Conservation (phyloP, 2,888 invertebrate genomes). For the Sinopyrophorus schimmeli region DNA sequence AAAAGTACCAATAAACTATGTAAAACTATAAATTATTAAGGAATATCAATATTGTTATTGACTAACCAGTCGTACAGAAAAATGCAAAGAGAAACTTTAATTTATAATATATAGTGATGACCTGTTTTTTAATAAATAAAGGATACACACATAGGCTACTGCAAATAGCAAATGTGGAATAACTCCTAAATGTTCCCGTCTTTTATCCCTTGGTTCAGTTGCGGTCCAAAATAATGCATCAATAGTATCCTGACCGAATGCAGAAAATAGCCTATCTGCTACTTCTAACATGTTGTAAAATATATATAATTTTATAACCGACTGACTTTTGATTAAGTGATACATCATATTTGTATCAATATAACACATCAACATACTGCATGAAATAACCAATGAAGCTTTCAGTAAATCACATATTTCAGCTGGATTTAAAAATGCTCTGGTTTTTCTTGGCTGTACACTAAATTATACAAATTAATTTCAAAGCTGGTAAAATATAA, state of each 20-base stretch:
- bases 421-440: slow-evolving; percentile 75
- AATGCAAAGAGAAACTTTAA: no score
- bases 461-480: slow-evolving; percentile 33
- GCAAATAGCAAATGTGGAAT: slow-evolving; percentile 91
- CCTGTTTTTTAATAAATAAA: slow-evolving; percentile 55
- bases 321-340: slow-evolving; percentile 95
- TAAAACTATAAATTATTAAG: slow-evolving; percentile 61
- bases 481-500: no score
- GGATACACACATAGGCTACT: slow-evolving; percentile 92
- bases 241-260: slow-evolving; percentile 97
- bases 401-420: slow-evolving; percentile 97
- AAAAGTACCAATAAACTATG: slow-evolving; percentile 89
- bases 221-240: slow-evolving; percentile 99
- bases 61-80: neutral
- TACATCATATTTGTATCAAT: slow-evolving; percentile 98
- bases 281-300: slow-evolving; percentile 99
- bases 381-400: slow-evolving; percentile 82
- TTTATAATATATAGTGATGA: no score
- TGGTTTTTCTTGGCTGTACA: slow-evolving; percentile 52
- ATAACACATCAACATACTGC: slow-evolving; percentile 83
- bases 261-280: slow-evolving; percentile 92
- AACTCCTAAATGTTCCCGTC: slow-evolving; percentile 82
- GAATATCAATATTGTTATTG: slow-evolving; percentile 26
- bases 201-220: slow-evolving; percentile 86
- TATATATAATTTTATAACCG: slow-evolving; percentile 98